These are phyloP conservation scores for Zhuqinia jingwanae DNA, from an alignment of 2,888 invertebrate species.

Conservation along the genomic window DNA sequence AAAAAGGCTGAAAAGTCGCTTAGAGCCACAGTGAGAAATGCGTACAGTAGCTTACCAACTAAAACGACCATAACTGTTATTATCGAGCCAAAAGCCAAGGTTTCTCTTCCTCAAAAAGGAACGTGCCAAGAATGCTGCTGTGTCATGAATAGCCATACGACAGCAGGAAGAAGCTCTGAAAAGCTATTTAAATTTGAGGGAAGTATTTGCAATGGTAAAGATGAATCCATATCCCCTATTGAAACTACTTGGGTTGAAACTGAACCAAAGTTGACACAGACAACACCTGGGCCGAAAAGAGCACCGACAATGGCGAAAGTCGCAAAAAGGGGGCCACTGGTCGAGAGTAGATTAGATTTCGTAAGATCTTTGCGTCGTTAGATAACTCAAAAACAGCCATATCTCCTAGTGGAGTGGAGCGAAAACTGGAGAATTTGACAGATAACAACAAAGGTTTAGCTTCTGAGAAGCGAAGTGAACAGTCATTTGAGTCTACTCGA, in stretches of 20 bases:
- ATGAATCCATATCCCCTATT: constrained; percentile 50
- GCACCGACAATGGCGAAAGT: too few species aligned
- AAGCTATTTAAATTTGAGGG: constrained; percentile 46
- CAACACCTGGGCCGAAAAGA: too few species aligned
- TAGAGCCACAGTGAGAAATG: constrained; percentile 5
- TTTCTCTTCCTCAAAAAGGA: too few species aligned
- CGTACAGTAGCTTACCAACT: background rate
- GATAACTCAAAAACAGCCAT: constrained; percentile 6
- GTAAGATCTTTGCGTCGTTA: background rate
- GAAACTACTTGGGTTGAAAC: background rate
- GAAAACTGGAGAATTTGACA: too few species aligned
- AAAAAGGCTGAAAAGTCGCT: constrained; percentile 31
- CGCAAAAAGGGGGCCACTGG: too few species aligned
- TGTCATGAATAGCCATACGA: constrained; percentile 7
- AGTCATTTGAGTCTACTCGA: background rate
- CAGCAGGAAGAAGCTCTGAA: constrained; percentile 38
- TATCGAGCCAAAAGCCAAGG: too few species aligned
- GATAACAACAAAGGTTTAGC: too few species aligned
- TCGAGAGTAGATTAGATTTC: background rate
- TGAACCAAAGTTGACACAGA: background rate
- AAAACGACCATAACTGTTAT: background rate
- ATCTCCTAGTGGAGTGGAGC: background rate
- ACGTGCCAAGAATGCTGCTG: too few species aligned
- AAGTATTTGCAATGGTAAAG: constrained; percentile 51
- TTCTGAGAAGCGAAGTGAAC: background rate